A percentile compares a stretch with the other conserved stretches of the same genome.
These are phyloP conservation scores for Pholis gunnellus DNA, from an alignment of 2,113 vertebrate species.

Conservation along the genomic window DNA sequence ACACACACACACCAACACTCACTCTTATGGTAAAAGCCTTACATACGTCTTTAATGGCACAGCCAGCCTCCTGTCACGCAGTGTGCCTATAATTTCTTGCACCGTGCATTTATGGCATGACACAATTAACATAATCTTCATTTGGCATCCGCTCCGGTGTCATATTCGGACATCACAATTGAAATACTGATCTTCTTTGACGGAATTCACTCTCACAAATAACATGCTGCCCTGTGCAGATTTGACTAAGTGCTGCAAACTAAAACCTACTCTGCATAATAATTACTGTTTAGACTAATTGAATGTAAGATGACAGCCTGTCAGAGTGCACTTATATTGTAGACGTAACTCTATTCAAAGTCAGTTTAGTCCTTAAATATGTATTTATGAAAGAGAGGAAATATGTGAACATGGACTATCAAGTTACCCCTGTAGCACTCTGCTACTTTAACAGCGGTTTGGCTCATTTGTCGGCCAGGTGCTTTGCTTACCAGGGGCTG, in stretches of 20 bases:
- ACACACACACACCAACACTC: constrained; percentile 17
- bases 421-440: not conserved
- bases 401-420: not conserved
- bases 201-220: constrained; percentile 21
- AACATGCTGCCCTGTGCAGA: constrained; percentile 4
- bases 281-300: constrained; percentile 40
- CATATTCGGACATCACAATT: constrained; percentile 7
- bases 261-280: constrained; percentile 36
- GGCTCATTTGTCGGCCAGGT: not conserved
- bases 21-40: constrained; percentile 27
- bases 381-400: not conserved
- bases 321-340: not conserved
- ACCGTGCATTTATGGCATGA: constrained; percentile 11
- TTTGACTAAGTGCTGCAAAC: constrained; percentile 46
- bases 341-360: not conserved
- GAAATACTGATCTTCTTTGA: constrained; percentile 34
- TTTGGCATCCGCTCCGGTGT: constrained; percentile 21
- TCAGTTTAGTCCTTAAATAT: not conserved
- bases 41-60: constrained; percentile 43
- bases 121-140: constrained; percentile 22
- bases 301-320: constrained; percentile 17
- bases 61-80: constrained; percentile 29
- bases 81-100: constrained; percentile 40
- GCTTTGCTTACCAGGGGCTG: not conserved
- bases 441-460: not conserved